Evolutionary conservation across 64 coral and sea anemone genomes (phyloP).

Genomic region (Anthopleura sola): DNA sequence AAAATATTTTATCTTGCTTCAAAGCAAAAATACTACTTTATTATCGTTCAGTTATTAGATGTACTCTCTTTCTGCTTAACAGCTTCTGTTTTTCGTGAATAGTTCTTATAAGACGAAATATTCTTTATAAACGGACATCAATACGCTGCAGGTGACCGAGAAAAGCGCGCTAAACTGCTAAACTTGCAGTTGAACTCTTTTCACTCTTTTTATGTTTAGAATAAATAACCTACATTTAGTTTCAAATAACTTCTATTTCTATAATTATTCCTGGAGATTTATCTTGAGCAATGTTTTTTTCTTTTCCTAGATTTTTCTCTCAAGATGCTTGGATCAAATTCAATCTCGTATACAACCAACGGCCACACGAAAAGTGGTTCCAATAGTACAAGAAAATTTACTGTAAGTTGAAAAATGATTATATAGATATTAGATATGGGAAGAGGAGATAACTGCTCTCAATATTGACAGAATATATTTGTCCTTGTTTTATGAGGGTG

Average conservation of each 20-base stretch:
- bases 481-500: not conserved
- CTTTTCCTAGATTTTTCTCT: not conserved
- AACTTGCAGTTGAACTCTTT: too few species aligned
- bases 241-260: not conserved
- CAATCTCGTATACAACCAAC: not conserved
- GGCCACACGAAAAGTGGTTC: not conserved
- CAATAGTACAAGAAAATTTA: not conserved
- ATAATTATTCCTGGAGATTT: not conserved
- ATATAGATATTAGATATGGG: too few species aligned
- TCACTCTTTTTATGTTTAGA: too few species aligned
- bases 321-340: constrained; percentile 17
- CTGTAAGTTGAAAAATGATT: not conserved
- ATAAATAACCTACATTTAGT: not conserved
- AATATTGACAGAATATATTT: not conserved
- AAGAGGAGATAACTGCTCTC: too few species aligned
- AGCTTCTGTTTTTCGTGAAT: too few species aligned
- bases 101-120: too few species aligned
- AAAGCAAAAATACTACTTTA: too few species aligned
- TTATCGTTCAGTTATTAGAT: too few species aligned
- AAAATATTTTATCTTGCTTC: too few species aligned
- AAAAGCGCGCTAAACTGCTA: not conserved
- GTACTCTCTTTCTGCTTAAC: too few species aligned
- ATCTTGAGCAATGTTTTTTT: not conserved
- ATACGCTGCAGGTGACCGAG: not conserved
- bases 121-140: too few species aligned